A percentile compares a stretch with the other conserved stretches of the same genome.
These are phyloP conservation scores for Mesoligia furuncula DNA, from an alignment of 2,888 invertebrate genomes.

Conservation along the genomic window DNA sequence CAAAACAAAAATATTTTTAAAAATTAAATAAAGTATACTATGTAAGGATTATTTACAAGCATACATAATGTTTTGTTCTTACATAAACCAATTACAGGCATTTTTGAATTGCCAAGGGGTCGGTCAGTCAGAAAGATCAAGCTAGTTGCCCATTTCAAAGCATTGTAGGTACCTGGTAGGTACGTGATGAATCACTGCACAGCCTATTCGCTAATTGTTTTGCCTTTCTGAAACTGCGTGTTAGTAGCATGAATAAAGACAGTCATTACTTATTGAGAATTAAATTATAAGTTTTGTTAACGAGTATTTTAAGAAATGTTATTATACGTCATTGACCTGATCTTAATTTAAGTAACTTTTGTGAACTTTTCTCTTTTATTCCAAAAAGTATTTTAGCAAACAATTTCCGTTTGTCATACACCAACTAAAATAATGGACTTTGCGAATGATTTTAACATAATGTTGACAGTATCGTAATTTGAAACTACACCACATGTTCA, in stretches of 20 bases:
- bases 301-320: conserved; percentile 13
- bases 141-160: too few relatives aligned
- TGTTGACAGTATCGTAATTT: conserved; percentile 44
- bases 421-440: conserved; percentile 10
- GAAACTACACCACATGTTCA: conserved; percentile 31
- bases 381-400: conserved; percentile 37
- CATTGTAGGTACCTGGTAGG: too few relatives aligned
- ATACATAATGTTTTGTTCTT: too few relatives aligned
- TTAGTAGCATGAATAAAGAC: conserved; percentile 4
- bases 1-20: too few relatives aligned
- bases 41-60: too few relatives aligned
- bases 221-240: neutral
- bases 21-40: too few relatives aligned
- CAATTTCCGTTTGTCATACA: conserved; percentile 16
- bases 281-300: conserved; percentile 15
- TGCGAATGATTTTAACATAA: conserved; percentile 41
- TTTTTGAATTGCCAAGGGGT: too few relatives aligned
- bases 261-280: conserved; percentile 26
- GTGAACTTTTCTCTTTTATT: neutral
- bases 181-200: neutral
- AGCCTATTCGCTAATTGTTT: neutral
- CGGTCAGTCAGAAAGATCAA: too few relatives aligned
- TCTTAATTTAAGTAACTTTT: neutral
- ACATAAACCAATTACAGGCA: too few relatives aligned
- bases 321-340: neutral